Conservation (phyloP, 2,797 vertebrate species). For the Pelodytes ibericus region DNA sequence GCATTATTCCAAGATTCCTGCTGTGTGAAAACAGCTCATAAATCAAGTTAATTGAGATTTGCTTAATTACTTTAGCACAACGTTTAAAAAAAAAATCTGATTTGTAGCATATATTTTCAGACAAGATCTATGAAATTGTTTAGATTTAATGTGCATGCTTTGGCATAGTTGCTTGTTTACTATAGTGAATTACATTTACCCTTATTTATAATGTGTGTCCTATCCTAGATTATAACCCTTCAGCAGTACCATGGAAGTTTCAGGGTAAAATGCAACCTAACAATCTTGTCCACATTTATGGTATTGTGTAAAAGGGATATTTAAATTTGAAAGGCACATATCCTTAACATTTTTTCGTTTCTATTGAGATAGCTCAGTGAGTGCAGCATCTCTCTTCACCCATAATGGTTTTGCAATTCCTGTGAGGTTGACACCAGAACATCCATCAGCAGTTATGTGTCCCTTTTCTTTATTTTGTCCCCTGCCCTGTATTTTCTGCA, state of each 20-base stretch:
- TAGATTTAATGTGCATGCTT: neutral
- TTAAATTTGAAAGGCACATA: no score
- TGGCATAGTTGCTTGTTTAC: neutral
- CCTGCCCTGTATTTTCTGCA: no score
- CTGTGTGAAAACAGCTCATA: constrained; percentile 48
- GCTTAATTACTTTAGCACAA: constrained; percentile 46
- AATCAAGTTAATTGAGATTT: constrained; percentile 55
- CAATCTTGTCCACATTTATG: neutral
- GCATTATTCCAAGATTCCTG: constrained; percentile 28
- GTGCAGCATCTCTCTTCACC: no score
- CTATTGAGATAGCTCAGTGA: no score
- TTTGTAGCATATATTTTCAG: constrained; percentile 28
- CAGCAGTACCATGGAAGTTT: neutral
- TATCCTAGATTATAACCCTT: neutral
- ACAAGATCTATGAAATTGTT: constrained; percentile 10
- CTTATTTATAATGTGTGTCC: neutral
- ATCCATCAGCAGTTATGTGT: no score
- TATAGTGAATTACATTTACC: neutral
- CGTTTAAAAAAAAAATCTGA: constrained; percentile 28
- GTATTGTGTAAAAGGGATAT: neutral
- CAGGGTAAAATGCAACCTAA: neutral
- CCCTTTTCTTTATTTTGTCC: no score
- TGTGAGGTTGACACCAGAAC: no score
- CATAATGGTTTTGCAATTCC: no score
- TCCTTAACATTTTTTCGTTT: no score